Percentiles rank a stretch among this genome's conserved stretches.
These are phyloP conservation scores for Eulemur mongoz DNA, from an alignment of 2,797 vertebrate species.

Conservation along the genomic window DNA sequence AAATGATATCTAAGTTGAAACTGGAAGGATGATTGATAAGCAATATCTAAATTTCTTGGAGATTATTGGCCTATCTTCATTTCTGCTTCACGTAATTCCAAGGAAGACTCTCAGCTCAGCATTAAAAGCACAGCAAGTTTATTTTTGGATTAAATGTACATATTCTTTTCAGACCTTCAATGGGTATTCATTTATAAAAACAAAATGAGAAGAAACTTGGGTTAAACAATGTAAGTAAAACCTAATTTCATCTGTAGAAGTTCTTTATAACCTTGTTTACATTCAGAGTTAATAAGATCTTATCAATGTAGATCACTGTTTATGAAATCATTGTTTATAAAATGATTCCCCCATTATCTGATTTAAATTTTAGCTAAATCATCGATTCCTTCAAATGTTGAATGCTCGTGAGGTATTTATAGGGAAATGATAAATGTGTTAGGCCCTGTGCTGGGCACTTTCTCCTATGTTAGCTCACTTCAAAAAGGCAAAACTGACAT, in stretches of 20 bases:
- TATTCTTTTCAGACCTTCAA: neutral
- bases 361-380: neutral
- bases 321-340: neutral
- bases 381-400: neutral
- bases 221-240: neutral
- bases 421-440: neutral
- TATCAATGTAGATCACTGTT: neutral
- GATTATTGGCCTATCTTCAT: neutral
- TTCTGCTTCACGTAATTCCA: neutral
- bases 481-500: neutral
- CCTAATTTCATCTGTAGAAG: neutral
- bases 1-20: neutral
- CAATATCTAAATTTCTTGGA: neutral
- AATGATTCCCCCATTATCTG: neutral
- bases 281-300: neutral
- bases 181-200: neutral
- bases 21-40: neutral
- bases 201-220: neutral
- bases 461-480: neutral
- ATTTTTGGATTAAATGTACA: neutral
- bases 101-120: neutral
- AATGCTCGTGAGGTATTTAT: neutral
- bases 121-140: neutral
- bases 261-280: neutral
- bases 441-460: neutral